Conservation (phyloP, 92 coral and sea anemone genomes). For the Chrysogorgia sp. region DNA sequence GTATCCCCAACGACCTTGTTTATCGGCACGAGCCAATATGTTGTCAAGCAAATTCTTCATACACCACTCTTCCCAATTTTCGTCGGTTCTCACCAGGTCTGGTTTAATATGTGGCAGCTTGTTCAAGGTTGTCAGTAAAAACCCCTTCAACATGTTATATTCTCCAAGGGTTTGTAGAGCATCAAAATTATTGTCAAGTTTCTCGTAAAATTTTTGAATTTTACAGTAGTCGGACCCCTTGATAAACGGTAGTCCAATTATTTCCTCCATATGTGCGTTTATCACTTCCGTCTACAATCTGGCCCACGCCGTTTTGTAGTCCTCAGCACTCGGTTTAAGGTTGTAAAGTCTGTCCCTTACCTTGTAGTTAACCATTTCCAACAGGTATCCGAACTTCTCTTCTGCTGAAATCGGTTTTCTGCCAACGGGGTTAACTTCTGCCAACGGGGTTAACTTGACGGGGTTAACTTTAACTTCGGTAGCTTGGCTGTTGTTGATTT, state of each 20-base stretch:
- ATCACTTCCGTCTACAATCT: background rate
- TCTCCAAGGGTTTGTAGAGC: slow-evolving; percentile 61
- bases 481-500: slow-evolving; percentile 34
- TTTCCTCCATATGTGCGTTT: slow-evolving; percentile 40
- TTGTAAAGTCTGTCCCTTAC: slow-evolving; percentile 54
- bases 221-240: slow-evolving; percentile 32
- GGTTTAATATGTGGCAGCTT: slow-evolving; percentile 57
- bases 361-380: slow-evolving; percentile 49
- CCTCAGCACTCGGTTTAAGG: slow-evolving; percentile 11
- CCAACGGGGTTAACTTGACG: slow-evolving; percentile 49
- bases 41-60: slow-evolving; percentile 35
- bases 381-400: slow-evolving; percentile 63
- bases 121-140: slow-evolving; percentile 47
- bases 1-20: background rate
- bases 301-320: slow-evolving; percentile 20
- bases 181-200: slow-evolving; percentile 30
- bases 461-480: slow-evolving; percentile 54
- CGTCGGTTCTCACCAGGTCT: slow-evolving; percentile 55
- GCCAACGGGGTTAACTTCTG: slow-evolving; percentile 57
- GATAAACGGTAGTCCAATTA: slow-evolving; percentile 47
- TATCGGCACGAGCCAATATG: no score
- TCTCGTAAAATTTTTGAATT: slow-evolving; percentile 52
- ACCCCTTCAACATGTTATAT: slow-evolving; percentile 34
- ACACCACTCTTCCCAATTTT: slow-evolving; percentile 57
- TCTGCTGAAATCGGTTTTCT: slow-evolving; percentile 49